Percentiles rank a stretch among this genome's conserved stretches.
phyloP scores from a whole-genome alignment of 1,140 invertebrate genomes.

The Aradophagus sp. region DNA sequence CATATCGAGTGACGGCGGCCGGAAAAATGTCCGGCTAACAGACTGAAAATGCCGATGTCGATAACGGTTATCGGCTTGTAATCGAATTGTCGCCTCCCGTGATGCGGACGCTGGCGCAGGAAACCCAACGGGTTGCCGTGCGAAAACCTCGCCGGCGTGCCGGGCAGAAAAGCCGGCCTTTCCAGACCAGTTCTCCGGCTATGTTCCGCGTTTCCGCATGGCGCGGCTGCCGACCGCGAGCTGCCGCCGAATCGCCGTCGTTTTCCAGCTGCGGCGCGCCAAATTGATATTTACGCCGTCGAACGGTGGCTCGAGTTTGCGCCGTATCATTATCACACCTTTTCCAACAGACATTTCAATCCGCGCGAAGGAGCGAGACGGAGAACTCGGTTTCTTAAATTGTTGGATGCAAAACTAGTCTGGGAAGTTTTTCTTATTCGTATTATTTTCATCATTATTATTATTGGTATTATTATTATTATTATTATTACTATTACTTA shows the following conservation, averaged over 20 bases:
- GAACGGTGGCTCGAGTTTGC: too few relatives aligned
- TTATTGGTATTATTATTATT: background rate
- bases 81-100: constrained; percentile 52
- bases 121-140: constrained; percentile 44
- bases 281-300: constrained; percentile 28
- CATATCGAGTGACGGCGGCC: too few relatives aligned
- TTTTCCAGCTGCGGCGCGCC: constrained; percentile 9
- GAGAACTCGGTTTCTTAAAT: too few relatives aligned
- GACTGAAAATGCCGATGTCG: constrained; percentile 10
- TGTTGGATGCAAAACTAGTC: too few relatives aligned
- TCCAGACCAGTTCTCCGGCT: constrained; percentile 53
- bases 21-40: constrained; percentile 12
- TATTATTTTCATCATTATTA: background rate
- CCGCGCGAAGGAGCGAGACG: too few relatives aligned
- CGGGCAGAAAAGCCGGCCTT: constrained; percentile 52
- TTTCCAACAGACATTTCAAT: background rate
- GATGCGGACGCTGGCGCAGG: constrained; percentile 17
- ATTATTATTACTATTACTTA: background rate
- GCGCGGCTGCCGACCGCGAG: constrained; percentile 27
- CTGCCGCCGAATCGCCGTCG: constrained; percentile 15
- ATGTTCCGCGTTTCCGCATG: constrained; percentile 50
- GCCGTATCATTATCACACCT: background rate
- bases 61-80: constrained; percentile 28
- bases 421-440: too few relatives aligned
- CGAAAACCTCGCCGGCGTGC: constrained; percentile 42